Percentiles rank a stretch among this genome's conserved stretches.
Conservation (phyloP, 2,797 vertebrate species). For the Gorsachius magnificus region DNA sequence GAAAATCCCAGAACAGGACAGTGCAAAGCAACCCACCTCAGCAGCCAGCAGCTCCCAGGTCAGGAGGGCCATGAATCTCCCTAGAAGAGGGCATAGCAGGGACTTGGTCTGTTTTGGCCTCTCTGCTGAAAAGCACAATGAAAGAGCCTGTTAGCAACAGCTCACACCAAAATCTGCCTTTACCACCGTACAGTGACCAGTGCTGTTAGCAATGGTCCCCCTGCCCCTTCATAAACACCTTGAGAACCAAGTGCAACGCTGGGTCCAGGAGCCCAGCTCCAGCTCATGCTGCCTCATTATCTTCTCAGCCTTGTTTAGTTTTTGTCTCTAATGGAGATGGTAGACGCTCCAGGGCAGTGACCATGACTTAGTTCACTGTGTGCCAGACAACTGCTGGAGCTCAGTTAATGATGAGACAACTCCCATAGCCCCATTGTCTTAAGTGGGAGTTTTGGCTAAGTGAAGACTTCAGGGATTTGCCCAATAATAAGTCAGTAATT, state of each 20-base stretch:
- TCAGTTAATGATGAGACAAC: constrained; percentile 42
- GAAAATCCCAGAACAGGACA: not conserved
- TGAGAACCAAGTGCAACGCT: not conserved
- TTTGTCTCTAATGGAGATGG: constrained; percentile 33
- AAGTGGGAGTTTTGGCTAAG: constrained; percentile 48
- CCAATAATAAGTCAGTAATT: constrained; percentile 54
- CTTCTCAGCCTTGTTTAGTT: constrained; percentile 1
- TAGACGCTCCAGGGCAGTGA: constrained; percentile 22
- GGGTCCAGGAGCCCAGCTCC: not conserved
- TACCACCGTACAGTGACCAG: not conserved
- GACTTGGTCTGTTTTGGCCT: not conserved
- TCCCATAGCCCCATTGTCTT: constrained; percentile 45
- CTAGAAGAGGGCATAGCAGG: not conserved
- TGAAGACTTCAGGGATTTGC: constrained; percentile 47
- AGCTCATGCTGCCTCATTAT: constrained; percentile 25
- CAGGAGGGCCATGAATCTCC: not conserved
- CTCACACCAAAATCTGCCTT: not conserved
- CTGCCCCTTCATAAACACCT: not conserved
- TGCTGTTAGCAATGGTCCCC: not conserved
- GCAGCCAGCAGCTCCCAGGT: not conserved
- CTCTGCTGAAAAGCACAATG: not conserved
- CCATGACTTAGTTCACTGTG: constrained; percentile 51
- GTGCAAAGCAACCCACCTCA: not conserved
- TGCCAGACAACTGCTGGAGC: constrained; percentile 61
- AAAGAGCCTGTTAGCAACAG: not conserved